Conservation (phyloP, 2,888 invertebrate species). For the Scaeva pyrastri region DNA sequence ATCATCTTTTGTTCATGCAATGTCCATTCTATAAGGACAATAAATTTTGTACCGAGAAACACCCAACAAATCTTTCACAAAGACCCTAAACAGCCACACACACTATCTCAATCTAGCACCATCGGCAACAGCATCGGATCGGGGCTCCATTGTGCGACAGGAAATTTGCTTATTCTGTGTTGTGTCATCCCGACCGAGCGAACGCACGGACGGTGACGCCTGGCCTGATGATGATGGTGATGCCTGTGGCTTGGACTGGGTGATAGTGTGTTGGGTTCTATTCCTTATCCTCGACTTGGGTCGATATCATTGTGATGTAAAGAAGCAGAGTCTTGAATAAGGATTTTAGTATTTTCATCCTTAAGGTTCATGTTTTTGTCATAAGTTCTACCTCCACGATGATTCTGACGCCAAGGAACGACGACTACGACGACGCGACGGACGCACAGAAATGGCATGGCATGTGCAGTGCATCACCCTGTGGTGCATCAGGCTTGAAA, state of each 20-base stretch:
- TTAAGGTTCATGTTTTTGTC: constrained; percentile 68
- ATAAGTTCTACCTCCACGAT: constrained; percentile 58
- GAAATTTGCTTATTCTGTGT: constrained; percentile 17
- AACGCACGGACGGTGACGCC: no score
- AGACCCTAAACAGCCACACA: not conserved
- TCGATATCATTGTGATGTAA: not conserved
- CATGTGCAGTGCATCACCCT: no score
- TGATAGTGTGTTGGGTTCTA: constrained; percentile 15
- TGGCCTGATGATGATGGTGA: not conserved
- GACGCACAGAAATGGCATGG: not conserved
- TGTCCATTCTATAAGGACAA: constrained; percentile 56
- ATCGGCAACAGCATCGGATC: not conserved
- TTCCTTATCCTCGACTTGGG: not conserved
- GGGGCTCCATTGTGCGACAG: not conserved
- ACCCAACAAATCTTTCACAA: not conserved
- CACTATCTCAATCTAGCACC: constrained; percentile 18
- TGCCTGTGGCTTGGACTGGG: not conserved
- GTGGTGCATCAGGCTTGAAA: no score
- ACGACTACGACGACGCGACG: not conserved
- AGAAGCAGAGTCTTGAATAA: constrained; percentile 2
- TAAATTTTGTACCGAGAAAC: constrained; percentile 32
- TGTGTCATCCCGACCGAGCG: not conserved
- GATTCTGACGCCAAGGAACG: constrained; percentile 45
- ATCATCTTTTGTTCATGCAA: constrained; percentile 44
- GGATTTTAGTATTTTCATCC: constrained; percentile 60